Percentiles rank a stretch among this genome's conserved stretches.
phyloP scores from a whole-genome alignment of 2,888 invertebrate genomes.

The Leucoma salicis region DNA sequence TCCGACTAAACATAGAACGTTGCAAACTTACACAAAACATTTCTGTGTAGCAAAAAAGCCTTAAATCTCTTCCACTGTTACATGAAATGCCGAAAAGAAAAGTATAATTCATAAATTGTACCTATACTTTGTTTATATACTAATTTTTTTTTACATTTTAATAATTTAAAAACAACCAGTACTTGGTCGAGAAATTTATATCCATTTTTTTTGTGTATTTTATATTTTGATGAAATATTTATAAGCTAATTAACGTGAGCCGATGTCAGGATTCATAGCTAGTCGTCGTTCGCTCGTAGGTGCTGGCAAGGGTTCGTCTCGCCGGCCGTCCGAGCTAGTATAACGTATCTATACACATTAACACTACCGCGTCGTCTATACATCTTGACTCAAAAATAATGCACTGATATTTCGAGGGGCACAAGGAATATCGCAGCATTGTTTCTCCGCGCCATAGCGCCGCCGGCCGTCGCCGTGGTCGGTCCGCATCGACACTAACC shows the following conservation, averaged over 20 bases:
- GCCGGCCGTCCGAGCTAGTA: slow-evolving; percentile 72
- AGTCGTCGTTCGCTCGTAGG: slow-evolving; percentile 80
- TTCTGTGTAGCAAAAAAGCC: slow-evolving; percentile 56
- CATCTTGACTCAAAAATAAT: slow-evolving; percentile 74
- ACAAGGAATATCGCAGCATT: slow-evolving; percentile 79
- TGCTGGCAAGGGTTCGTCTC: slow-evolving; percentile 57
- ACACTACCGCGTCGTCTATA: slow-evolving; percentile 73
- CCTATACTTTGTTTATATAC: slow-evolving; percentile 81
- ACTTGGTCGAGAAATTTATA: slow-evolving; percentile 82
- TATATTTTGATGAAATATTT: slow-evolving; percentile 82
- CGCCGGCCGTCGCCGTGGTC: slow-evolving; percentile 48
- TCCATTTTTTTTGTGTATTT: slow-evolving; percentile 82
- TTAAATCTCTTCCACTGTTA: slow-evolving; percentile 68
- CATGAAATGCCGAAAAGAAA: slow-evolving; percentile 79
- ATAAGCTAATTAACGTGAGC: slow-evolving; percentile 83
- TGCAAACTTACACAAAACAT: slow-evolving; percentile 48
- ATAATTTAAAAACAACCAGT: slow-evolving; percentile 83
- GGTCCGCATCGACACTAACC: slow-evolving; percentile 37
- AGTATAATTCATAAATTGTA: slow-evolving; percentile 82
- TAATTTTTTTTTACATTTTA: slow-evolving; percentile 83
- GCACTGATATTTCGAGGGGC: slow-evolving; percentile 79
- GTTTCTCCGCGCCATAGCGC: slow-evolving; percentile 54
- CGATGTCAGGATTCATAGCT: slow-evolving; percentile 83
- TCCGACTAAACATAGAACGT: slow-evolving; percentile 33
- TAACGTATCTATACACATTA: slow-evolving; percentile 71